Percentiles rank a stretch among this genome's conserved stretches.
Evolutionary conservation across 1,140 invertebrate genomes (phyloP).

Genomic region (Heliconius hermathena): DNA sequence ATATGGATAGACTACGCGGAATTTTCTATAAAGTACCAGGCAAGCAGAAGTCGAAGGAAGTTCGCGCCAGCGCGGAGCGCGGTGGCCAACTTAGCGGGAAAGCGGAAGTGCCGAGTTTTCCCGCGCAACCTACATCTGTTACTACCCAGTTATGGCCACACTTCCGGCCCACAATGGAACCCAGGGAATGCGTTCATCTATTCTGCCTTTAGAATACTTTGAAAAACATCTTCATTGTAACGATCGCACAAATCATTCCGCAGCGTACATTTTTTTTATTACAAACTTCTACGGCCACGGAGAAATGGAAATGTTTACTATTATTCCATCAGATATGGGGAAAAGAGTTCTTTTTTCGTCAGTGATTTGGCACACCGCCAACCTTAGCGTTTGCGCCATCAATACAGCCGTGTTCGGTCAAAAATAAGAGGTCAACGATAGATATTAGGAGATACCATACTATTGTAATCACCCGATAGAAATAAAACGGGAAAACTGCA

Average conservation of each 20-base stretch:
- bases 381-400: conserved; percentile 33
- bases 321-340: conserved; percentile 33
- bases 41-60: conserved; percentile 58
- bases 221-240: conserved; percentile 22
- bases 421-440: neutral
- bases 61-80: conserved; percentile 50
- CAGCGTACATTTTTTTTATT: neutral
- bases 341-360: conserved; percentile 31
- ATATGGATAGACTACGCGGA: conserved; percentile 32
- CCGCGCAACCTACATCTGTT: conserved; percentile 64
- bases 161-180: conserved; percentile 54
- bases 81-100: conserved; percentile 49
- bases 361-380: conserved; percentile 36
- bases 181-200: conserved; percentile 53
- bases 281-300: conserved; percentile 11
- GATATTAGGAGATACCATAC: neutral
- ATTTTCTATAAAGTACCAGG: conserved; percentile 50
- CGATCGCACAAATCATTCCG: conserved; percentile 13
- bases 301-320: conserved; percentile 30
- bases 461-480: neutral
- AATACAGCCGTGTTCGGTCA: neutral
- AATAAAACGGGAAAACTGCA: neutral
- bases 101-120: conserved; percentile 48
- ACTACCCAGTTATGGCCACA: conserved; percentile 54
- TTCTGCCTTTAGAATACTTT: conserved; percentile 43